A percentile compares a stretch with the other conserved stretches of the same genome.
These are phyloP conservation scores for Lepidurus apus DNA, from an alignment of 1,140 invertebrate genomes.

Conservation along the genomic window DNA sequence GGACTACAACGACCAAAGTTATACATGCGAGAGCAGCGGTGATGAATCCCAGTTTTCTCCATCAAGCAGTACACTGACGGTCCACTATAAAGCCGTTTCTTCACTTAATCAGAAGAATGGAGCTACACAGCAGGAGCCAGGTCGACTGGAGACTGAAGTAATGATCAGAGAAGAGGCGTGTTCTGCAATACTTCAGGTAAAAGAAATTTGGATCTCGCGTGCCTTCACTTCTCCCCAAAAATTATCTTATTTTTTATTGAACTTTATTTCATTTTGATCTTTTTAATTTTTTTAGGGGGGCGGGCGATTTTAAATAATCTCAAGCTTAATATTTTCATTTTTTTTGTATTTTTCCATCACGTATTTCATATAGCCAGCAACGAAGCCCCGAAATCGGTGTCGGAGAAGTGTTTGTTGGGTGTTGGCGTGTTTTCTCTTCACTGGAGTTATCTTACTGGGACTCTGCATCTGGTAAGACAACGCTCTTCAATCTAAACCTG, in stretches of 20 bases:
- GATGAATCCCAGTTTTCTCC: conserved; percentile 18
- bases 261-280: too few relatives aligned
- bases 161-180: conserved; percentile 14
- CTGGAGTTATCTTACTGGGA: conserved; percentile 18
- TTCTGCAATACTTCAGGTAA: conserved; percentile 5
- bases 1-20: conserved; percentile 21
- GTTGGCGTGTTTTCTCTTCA: conserved; percentile 21
- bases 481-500: conserved; percentile 19
- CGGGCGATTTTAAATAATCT: neutral
- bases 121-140: conserved; percentile 12
- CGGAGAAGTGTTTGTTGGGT: conserved; percentile 17
- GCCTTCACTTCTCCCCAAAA: neutral
- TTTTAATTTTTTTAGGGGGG: neutral
- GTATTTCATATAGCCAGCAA: neutral
- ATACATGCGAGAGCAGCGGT: conserved; percentile 20
- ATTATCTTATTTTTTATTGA: too few relatives aligned
- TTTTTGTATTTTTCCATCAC: neutral
- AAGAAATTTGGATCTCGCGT: conserved; percentile 5
- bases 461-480: conserved; percentile 11
- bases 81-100: conserved; percentile 21
- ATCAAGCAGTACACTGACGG: neutral
- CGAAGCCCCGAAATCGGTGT: neutral
- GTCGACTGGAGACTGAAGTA: conserved; percentile 16
- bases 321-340: neutral
- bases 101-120: conserved; percentile 2